Evolutionary conservation across 2,797 vertebrate genomes (phyloP).

Genomic region (Austrolebias charrua): DNA sequence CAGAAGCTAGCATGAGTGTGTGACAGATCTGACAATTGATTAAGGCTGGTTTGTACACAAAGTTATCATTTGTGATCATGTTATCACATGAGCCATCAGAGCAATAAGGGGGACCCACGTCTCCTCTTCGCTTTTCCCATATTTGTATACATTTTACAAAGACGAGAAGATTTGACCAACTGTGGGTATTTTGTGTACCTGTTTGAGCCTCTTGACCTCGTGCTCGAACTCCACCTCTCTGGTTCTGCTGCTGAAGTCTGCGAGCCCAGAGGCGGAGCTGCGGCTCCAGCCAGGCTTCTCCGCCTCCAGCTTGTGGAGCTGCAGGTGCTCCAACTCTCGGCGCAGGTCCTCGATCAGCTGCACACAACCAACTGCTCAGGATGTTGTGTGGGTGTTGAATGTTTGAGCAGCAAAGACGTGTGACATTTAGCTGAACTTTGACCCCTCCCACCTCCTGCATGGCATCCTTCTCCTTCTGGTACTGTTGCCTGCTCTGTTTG

Average conservation of each 20-base stretch:
- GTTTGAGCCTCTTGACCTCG: slow-evolving; percentile 91
- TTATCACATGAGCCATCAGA: too few relatives aligned
- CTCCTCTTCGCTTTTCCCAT: too few relatives aligned
- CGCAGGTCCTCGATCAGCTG: slow-evolving; percentile 95
- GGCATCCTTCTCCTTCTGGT: slow-evolving; percentile 93
- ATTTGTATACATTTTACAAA: too few relatives aligned
- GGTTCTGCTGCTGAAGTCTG: slow-evolving; percentile 86
- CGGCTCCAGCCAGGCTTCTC: slow-evolving; percentile 85
- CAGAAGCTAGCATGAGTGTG: too few relatives aligned
- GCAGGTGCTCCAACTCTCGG: slow-evolving; percentile 92
- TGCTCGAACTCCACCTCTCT: slow-evolving; percentile 94
- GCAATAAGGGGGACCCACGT: too few relatives aligned
- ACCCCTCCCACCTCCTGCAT: slow-evolving; percentile 88
- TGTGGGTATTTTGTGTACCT: slow-evolving; percentile 75
- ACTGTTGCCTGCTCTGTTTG: slow-evolving; percentile 89
- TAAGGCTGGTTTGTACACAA: too few relatives aligned
- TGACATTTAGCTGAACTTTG: not conserved
- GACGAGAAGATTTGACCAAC: not conserved
- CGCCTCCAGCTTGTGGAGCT: slow-evolving; percentile 90
- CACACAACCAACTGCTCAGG: slow-evolving; percentile 12
- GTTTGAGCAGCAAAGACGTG: slow-evolving; percentile 16
- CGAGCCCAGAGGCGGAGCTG: slow-evolving; percentile 81
- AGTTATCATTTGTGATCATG: too few relatives aligned
- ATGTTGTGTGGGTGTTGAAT: slow-evolving; percentile 20
- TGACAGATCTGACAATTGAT: too few relatives aligned